Evolutionary conservation across 2,113 vertebrate species (phyloP).

Genomic region (Ophthalmolycus amberensis): DNA sequence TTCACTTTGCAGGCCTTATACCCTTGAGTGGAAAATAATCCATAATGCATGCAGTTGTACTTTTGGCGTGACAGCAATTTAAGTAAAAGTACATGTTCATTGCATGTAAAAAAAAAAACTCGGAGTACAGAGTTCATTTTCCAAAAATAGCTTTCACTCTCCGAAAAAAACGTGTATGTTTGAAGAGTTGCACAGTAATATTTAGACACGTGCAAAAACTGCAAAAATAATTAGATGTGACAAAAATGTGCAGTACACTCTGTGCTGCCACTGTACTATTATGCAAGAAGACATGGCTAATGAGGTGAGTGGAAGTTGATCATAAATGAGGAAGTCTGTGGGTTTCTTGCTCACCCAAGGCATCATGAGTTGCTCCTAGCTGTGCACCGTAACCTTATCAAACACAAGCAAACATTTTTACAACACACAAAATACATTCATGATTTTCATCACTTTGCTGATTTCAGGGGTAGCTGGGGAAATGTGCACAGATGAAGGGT

Average conservation of each 20-base stretch:
- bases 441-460: not conserved
- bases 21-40: slow-evolving; percentile 20
- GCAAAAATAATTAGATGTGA: not conserved
- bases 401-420: slow-evolving; percentile 30
- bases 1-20: not conserved
- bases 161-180: not conserved
- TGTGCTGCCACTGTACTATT: not conserved
- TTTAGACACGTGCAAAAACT: not conserved
- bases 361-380: slow-evolving; percentile 63
- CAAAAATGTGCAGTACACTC: not conserved
- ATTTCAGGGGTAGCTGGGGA: not conserved
- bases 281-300: not conserved
- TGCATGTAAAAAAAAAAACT: not conserved
- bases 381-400: slow-evolving; percentile 67
- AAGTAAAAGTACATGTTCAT: slow-evolving; percentile 11
- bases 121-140: not conserved
- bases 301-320: not conserved
- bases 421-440: not conserved
- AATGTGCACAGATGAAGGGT: not conserved
- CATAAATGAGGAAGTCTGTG: not conserved
- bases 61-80: not conserved
- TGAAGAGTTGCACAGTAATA: not conserved
- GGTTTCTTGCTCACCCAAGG: slow-evolving; percentile 59
- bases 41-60: slow-evolving; percentile 39
- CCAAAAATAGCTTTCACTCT: not conserved